Evolutionary conservation across 2,113 vertebrate species (phyloP), one percentile per base, ranked within the genome.

Genomic region (Xiphias gladius): DNA sequence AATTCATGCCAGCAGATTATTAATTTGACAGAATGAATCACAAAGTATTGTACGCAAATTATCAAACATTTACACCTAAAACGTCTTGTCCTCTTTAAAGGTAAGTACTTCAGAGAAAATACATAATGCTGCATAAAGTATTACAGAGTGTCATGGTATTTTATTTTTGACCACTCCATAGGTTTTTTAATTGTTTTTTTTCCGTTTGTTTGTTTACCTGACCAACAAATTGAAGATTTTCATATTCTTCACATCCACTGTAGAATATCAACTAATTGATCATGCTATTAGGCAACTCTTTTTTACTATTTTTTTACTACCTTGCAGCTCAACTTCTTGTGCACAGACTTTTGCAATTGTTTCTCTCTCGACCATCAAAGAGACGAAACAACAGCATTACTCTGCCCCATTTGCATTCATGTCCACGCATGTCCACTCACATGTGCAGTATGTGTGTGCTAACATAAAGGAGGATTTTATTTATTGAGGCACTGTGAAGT

Each of bases 401-500:
- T 84, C 69, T 63, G 75, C 76, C 62, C 50, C 24, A 55, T 75
- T 71, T 79, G 32, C 35, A 62, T 35, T 62, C 7, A 26, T 35
- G 59, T 76, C 50, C 50, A 65, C 24, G 64, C 28, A 7, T 50
- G 46, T 73, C 30, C 11, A 39, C 58, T 73, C 43, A 41, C 35
- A 43, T 43, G 28, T 57, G 16, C 14, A 50, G 32, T 13, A 35
- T 61, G 61, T 30, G 37, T 52, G 35, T 52, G 55, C 41, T 52
- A 55, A 81, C 11, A 46, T 37, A 39, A 35, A 54, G 1, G 26
- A 62, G 24, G 48, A 39, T 48, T 41, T 54, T 57, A 30, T 24
- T 64, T 54, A 75, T 46, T 39, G 6, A 37, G 1, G 8, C 43
- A 39, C 71, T 64, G 61, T 84, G 57, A 89, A 66, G 68, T 73